These are phyloP conservation scores for Sinocyclocheilus grahami DNA, from an alignment of 2,113 vertebrate species.

Conservation along the genomic window DNA sequence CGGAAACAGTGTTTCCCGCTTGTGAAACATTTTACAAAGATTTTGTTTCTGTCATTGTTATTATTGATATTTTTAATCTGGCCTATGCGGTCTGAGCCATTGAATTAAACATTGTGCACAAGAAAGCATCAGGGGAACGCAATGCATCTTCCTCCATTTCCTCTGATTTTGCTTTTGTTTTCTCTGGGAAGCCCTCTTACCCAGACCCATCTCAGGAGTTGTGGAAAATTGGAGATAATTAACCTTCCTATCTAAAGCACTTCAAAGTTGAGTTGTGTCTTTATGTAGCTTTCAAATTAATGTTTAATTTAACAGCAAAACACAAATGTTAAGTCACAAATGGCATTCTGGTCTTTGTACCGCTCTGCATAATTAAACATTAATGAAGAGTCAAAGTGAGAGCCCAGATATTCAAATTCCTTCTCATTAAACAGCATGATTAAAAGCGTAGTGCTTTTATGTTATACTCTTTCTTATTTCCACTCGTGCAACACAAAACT, in stretches of 20 bases:
- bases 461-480: slow-evolving; percentile 61
- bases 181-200: slow-evolving; percentile 47
- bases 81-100: neutral
- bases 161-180: slow-evolving; percentile 41
- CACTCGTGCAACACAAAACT: slow-evolving; percentile 48
- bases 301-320: slow-evolving; percentile 72
- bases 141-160: slow-evolving; percentile 1
- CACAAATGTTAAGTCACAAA: slow-evolving; percentile 67
- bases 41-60: slow-evolving; percentile 11
- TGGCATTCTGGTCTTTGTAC: slow-evolving; percentile 63
- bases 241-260: slow-evolving; percentile 59
- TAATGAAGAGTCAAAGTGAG: slow-evolving; percentile 66
- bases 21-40: slow-evolving; percentile 12
- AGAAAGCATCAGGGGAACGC: slow-evolving; percentile 10
- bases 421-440: slow-evolving; percentile 57
- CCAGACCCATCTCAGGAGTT: slow-evolving; percentile 64
- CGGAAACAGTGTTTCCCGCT: slow-evolving; percentile 1
- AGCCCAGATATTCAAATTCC: slow-evolving; percentile 60
- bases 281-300: slow-evolving; percentile 66
- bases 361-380: slow-evolving; percentile 68
- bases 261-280: slow-evolving; percentile 65
- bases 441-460: slow-evolving; percentile 53
- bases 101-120: slow-evolving; percentile 14
- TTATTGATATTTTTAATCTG: slow-evolving; percentile 12
- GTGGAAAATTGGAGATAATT: slow-evolving; percentile 71